Percentiles rank a stretch among this genome's conserved stretches.
Conservation (phyloP, 2,113 vertebrate genomes). For the Malurus elegans region DNA sequence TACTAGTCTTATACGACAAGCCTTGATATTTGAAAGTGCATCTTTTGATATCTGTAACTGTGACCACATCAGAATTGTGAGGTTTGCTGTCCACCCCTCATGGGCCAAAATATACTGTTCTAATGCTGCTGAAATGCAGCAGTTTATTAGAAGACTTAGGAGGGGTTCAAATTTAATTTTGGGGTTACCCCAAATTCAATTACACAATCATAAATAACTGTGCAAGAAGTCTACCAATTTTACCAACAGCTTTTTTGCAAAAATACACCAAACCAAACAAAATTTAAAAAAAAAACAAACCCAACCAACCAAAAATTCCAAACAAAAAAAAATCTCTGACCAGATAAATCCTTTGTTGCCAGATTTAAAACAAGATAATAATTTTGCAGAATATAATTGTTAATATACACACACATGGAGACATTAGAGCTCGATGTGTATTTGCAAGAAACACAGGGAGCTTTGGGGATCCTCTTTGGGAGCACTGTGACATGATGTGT, state of each 20-base stretch:
- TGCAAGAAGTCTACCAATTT: neutral
- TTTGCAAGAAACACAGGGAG: neutral
- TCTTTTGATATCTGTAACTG: neutral
- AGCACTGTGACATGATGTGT: neutral
- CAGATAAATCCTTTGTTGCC: neutral
- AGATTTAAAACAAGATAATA: neutral
- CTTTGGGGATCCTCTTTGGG: neutral
- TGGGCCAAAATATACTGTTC: neutral
- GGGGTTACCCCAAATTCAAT: neutral
- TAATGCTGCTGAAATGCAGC: neutral
- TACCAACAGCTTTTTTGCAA: neutral
- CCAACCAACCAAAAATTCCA: no score
- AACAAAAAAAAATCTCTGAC: neutral
- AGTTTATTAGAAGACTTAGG: neutral
- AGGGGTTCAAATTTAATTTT: neutral
- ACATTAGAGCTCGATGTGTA: neutral
- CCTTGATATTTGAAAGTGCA: neutral
- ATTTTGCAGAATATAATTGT: neutral
- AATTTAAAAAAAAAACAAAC: no score
- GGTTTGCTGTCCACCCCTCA: neutral
- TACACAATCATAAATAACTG: neutral
- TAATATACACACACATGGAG: accelerated
- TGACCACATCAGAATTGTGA: neutral
- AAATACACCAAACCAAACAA: neutral
- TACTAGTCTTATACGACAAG: neutral